Evolutionary conservation across 2,113 vertebrate species (phyloP).

Genomic region (Oreochromis aureus): DNA sequence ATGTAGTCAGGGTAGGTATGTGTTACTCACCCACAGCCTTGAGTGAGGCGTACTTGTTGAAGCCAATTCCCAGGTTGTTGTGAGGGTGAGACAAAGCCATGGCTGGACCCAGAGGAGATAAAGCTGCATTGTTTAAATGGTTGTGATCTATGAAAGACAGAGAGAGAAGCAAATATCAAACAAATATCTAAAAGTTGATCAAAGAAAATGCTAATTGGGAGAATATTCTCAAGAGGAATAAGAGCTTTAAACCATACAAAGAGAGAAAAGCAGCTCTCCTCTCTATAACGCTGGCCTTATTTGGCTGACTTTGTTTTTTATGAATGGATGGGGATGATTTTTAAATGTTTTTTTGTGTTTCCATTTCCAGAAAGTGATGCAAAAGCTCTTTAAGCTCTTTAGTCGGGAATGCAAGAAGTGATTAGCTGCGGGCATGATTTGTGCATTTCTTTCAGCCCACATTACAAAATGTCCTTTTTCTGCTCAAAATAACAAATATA

Average conservation of each 20-base stretch:
- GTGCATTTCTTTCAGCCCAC: not conserved
- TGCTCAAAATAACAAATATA: not conserved
- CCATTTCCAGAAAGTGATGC: not conserved
- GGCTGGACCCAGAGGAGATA: slow-evolving; percentile 67
- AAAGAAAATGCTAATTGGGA: not conserved
- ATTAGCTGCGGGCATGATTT: not conserved
- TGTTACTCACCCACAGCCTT: slow-evolving; percentile 69
- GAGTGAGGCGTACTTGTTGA: slow-evolving; percentile 75
- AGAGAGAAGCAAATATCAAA: not conserved
- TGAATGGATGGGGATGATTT: not conserved
- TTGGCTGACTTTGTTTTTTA: not conserved
- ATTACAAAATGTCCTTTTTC: not conserved
- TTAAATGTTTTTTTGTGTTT: not conserved
- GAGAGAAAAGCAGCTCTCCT: not conserved
- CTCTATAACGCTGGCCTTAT: not conserved
- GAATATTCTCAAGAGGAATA: not conserved
- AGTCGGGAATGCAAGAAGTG: not conserved
- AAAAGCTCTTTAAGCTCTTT: not conserved
- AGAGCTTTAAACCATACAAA: not conserved
- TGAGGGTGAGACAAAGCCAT: slow-evolving; percentile 76
- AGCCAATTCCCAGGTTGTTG: slow-evolving; percentile 74
- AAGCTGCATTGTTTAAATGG: slow-evolving; percentile 72
- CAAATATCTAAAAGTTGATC: not conserved
- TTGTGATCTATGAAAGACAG: slow-evolving; percentile 60
- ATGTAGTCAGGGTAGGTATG: not conserved